phyloP scores from a whole-genome alignment of 1,140 invertebrate species.

The Eubasilissa regina region DNA sequence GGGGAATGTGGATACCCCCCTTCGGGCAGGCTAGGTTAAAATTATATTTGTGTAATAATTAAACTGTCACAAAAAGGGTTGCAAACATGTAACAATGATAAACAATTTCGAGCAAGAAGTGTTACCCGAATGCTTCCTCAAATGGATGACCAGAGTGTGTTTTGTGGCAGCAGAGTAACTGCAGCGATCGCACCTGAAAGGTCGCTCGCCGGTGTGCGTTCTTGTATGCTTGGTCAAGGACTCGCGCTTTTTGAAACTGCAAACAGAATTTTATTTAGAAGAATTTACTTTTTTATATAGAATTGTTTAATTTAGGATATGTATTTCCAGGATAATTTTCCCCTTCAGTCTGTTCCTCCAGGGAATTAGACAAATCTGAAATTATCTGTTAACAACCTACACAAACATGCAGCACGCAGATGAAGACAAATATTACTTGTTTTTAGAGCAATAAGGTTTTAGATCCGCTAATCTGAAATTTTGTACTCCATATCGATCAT shows the following conservation, averaged over 20 bases:
- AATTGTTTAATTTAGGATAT: neutral
- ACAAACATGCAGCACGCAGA: neutral
- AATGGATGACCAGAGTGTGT: constrained; percentile 50
- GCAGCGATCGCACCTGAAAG: constrained; percentile 47
- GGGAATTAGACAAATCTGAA: neutral
- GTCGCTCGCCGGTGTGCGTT: constrained; percentile 51
- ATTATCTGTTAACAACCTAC: neutral
- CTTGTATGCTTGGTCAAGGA: constrained; percentile 51
- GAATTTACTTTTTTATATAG: too few species aligned
- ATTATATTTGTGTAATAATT: too few species aligned
- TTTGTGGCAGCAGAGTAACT: constrained; percentile 50
- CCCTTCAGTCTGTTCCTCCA: neutral
- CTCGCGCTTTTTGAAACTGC: constrained; percentile 48
- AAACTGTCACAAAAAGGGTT: too few species aligned
- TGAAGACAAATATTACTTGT: neutral
- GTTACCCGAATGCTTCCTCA: constrained; percentile 54
- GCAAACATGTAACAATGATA: neutral
- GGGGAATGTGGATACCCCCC: too few species aligned
- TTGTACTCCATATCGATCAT: too few species aligned
- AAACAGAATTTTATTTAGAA: neutral
- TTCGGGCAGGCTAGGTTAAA: too few species aligned
- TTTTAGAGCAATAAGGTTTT: too few species aligned
- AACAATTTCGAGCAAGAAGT: too few species aligned
- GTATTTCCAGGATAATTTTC: neutral
- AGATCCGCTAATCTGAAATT: too few species aligned